A percentile compares a stretch with the other conserved stretches of the same genome.
These are phyloP conservation scores for Podarcis cretensis DNA, from an alignment of 2,113 vertebrate species.

Conservation along the genomic window DNA sequence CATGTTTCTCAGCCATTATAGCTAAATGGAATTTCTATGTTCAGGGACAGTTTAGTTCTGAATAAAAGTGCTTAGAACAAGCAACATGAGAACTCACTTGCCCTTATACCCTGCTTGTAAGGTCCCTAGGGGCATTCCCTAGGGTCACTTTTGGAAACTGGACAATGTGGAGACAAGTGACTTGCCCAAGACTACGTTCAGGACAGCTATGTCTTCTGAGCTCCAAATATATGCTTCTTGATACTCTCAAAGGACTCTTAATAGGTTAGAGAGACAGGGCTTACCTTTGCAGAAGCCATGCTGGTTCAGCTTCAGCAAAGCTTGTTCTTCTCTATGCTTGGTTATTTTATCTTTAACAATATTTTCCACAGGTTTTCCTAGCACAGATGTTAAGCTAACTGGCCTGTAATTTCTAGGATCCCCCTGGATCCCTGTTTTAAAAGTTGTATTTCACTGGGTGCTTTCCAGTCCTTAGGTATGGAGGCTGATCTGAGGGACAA, in stretches of 20 bases:
- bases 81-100: neutral
- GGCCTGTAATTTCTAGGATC: neutral
- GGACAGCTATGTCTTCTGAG: neutral
- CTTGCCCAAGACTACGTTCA: neutral
- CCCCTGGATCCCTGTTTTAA: too few species aligned
- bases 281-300: too few species aligned
- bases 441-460: too few species aligned
- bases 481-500: too few species aligned
- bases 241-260: too few species aligned
- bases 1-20: neutral
- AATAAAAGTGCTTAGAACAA: neutral
- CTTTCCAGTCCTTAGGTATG: too few species aligned
- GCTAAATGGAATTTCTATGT: neutral
- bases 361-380: too few species aligned
- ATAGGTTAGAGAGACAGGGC: too few species aligned
- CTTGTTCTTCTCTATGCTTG: too few species aligned
- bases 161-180: neutral
- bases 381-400: neutral
- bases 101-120: neutral
- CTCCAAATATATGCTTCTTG: neutral
- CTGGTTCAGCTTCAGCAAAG: too few species aligned
- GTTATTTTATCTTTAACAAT: too few species aligned
- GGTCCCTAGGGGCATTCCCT: neutral
- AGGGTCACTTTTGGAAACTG: neutral
- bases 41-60: neutral